Base-by-base conservation (phyloP, 2,113 vertebrate species). In the Esox niger region DNA sequence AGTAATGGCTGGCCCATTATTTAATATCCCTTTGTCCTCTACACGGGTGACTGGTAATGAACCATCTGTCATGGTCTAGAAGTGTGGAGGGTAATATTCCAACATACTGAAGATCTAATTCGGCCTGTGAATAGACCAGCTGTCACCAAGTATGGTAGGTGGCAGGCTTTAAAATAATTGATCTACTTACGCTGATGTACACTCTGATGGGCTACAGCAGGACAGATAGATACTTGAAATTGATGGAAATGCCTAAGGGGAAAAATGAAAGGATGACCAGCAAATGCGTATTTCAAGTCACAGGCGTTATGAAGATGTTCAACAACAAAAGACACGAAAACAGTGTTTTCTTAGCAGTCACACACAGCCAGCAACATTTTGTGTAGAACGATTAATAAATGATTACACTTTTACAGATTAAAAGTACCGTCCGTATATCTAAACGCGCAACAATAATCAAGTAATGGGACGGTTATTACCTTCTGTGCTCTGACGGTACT, bases 111-210 rank as follows among this genome's bases (percentile, higher is more conserved):
- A 61, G 17, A 65, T 54, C 66, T 69, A 62, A 33, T 58, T 71
- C 32, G 64, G 55, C 71, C 62, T 58, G 30, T 43, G 56, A 49
- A 33, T 31, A 52, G 54, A 58, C 61, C 59, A 62, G 8, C 46
- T 62, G 54, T 61, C 58, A 61, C 63, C 57, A 31, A 64, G 54
- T 62, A 73, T 35, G 47, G 54, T 61, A 31, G 26, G 20, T 33
- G 25, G 69, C 70, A 55, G 56, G 58, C 64, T 23, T 56, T 15
- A 57, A 64, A 32, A 46, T 31, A 61, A 60, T 38, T 52, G 66
- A 64, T 76, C 64, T 58, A 71, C 77, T 79, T 77, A 77, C 79
- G 67, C 63, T 33, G 66, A 33, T 46, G 49, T 46, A 46, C 71
- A 56, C 52, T 77, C 68, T 8, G 32, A 66, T 8, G 17, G 56